Conservation (phyloP, 2,113 vertebrate species). For the Chauna torquata region DNA sequence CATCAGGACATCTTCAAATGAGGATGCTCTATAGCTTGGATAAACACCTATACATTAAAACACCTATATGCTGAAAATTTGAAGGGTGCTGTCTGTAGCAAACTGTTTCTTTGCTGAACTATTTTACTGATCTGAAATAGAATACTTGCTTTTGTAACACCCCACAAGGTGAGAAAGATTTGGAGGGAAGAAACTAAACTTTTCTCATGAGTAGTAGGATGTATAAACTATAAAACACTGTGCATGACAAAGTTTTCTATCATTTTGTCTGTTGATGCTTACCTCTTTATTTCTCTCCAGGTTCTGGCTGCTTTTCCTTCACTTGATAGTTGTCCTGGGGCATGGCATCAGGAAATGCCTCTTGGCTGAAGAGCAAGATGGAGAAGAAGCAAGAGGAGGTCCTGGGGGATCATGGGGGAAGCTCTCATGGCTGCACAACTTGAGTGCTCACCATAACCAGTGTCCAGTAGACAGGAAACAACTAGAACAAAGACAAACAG, state of each 20-base stretch:
- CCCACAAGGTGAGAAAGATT: background rate
- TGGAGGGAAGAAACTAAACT: background rate
- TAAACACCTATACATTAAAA: background rate
- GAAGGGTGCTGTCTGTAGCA: background rate
- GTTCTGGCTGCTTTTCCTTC: background rate
- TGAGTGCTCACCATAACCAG: background rate
- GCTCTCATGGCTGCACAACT: accelerated
- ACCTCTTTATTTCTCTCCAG: background rate
- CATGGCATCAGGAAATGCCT: background rate
- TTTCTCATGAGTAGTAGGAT: background rate
- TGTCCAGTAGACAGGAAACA: background rate
- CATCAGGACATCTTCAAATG: background rate
- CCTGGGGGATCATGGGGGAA: accelerated
- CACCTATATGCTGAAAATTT: background rate
- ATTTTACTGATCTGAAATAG: background rate
- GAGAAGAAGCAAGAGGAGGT: background rate
- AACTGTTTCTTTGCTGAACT: background rate
- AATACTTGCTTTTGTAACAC: background rate
- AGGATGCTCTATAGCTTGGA: background rate
- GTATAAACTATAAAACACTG: background rate
- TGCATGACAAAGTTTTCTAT: background rate
- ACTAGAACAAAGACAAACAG: background rate
- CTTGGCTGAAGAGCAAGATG: background rate
- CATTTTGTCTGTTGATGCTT: background rate
- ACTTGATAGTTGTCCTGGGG: accelerated